These are phyloP conservation scores for Melanotus villosus DNA, from an alignment of 2,888 invertebrate species.

Conservation along the genomic window DNA sequence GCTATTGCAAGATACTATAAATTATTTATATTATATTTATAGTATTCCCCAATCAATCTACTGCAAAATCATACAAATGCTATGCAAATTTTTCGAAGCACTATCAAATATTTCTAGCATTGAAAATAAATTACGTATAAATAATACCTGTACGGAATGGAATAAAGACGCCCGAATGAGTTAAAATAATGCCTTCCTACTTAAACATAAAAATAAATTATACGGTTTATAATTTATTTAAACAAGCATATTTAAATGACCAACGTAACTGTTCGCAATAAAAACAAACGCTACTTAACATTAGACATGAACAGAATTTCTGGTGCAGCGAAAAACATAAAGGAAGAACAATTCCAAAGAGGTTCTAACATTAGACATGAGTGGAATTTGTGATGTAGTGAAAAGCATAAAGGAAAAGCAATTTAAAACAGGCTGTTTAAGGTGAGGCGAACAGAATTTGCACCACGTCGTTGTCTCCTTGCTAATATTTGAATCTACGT, in stretches of 20 bases:
- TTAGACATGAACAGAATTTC: slow-evolving; percentile 31
- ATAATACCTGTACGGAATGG: too few relatives aligned
- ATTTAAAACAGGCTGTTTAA: slow-evolving; percentile 21
- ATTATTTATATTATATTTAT: too few relatives aligned
- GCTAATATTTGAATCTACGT: slow-evolving; percentile 5
- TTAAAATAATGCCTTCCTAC: too few relatives aligned
- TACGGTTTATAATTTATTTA: background rate
- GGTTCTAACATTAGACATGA: slow-evolving; percentile 23
- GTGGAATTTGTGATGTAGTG: slow-evolving; percentile 23
- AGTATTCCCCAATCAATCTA: too few relatives aligned
- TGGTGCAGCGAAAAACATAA: slow-evolving; percentile 26
- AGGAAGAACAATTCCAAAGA: slow-evolving; percentile 25
- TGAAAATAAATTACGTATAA: too few relatives aligned
- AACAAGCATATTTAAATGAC: slow-evolving; percentile 18
- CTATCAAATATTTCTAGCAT: too few relatives aligned
- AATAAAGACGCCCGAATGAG: too few relatives aligned
- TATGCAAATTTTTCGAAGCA: too few relatives aligned
- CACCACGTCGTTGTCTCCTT: background rate
- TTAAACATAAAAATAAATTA: too few relatives aligned
- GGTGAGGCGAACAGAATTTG: background rate
- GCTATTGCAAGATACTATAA: too few relatives aligned
- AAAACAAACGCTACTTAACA: slow-evolving; percentile 24
- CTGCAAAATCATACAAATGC: too few relatives aligned
- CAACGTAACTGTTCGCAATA: slow-evolving; percentile 16
- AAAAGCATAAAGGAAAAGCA: slow-evolving; percentile 20